Base-by-base conservation (phyloP, 2,797 vertebrate genomes). In the Mico argentatus region DNA sequence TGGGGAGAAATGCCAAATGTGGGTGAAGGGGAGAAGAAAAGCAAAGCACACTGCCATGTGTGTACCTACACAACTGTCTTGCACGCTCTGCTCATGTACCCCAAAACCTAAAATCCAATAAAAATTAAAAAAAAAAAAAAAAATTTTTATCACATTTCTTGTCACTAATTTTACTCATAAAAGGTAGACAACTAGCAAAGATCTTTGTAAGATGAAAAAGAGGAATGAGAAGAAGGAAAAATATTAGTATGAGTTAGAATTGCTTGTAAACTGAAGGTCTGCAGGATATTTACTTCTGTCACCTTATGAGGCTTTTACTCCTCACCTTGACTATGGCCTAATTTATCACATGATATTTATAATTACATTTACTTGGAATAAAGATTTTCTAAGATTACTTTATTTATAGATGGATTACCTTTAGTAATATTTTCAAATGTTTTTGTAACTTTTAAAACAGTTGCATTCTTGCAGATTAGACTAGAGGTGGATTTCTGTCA, bases 401-500 rank as follows among this genome's bases (percentile, higher is more conserved):
- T 85, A 46, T 52, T 88, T 64, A 15, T 4, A 77, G 27, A 11
- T 77, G 64, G 9, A 46, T 79, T 95, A 48, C 2, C 9, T 61
- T 84, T 70, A 88, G 46, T 52, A 92, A 27, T 88, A 44, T 87
- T 88, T 95, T 89, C 15, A 91, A 82, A 75, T 93, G 17, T 59
- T 84, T 22, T 44, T 33, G 39, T 72, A 89, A 88, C 41, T 90
- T 97, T 96, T 48, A 36, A 52, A 95, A 81, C 20, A 93, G 26
- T 61, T 59, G 36, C 39, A 44, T 64, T 77, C 50, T 52, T 95
- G 64, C 26, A 91, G 36, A 59, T 76, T 91, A 94, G 46, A 80
- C 61, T 55, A 36, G n/a, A 91, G 93, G 77, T 91, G n/a, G 88
- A 89, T 96, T 95, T 96, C 61, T 91, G 91, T 79, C 93, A 97